These are phyloP conservation scores for Aproaerema taeniolella DNA, from an alignment of 2,888 invertebrate species.

Conservation along the genomic window DNA sequence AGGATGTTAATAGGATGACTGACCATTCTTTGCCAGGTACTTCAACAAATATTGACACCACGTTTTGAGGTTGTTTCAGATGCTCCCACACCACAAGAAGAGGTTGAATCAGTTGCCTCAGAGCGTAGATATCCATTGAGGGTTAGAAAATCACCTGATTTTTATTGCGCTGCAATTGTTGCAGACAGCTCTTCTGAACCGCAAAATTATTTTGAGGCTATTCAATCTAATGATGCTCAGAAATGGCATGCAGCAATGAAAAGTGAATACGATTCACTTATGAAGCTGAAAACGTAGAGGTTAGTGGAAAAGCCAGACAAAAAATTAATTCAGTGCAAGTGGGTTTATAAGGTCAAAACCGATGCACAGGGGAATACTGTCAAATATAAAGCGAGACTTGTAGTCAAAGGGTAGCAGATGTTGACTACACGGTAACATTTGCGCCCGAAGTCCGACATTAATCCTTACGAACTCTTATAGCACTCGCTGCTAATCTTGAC, in stretches of 20 bases:
- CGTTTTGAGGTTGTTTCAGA: background rate
- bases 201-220: background rate
- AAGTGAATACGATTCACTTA: no score
- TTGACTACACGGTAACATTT: conserved; percentile 6
- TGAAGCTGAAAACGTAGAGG: background rate
- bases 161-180: background rate
- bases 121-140: background rate
- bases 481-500: background rate
- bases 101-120: background rate
- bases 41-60: no score
- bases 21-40: no score
- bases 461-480: background rate
- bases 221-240: background rate
- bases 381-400: conserved; percentile 1
- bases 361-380: background rate
- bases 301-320: background rate
- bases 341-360: background rate
- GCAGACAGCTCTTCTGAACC: background rate
- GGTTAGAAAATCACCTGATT: background rate
- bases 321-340: conserved; percentile 1
- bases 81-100: background rate
- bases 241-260: no score
- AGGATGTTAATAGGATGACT: no score
- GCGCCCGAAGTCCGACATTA: conserved; percentile 4
- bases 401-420: conserved; percentile 1